Evolutionary conservation across 2,797 vertebrate species (phyloP).

Genomic region (Hirundo rustica): DNA sequence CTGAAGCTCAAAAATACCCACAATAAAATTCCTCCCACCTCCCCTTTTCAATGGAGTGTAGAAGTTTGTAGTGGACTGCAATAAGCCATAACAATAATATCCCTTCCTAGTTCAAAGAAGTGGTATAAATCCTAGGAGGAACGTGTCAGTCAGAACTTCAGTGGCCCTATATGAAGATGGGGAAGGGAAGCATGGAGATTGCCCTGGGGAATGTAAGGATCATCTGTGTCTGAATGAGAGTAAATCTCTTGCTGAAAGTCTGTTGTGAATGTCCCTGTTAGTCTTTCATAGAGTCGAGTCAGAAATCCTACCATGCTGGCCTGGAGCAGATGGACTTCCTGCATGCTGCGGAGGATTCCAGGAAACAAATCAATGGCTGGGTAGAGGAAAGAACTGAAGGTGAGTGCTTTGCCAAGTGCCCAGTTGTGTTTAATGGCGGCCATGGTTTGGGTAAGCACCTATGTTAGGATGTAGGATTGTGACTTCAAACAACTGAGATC

Average conservation of each 20-base stretch:
- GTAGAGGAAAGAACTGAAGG: slow-evolving; percentile 86
- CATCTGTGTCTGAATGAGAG: background rate
- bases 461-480: background rate
- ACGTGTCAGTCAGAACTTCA: background rate
- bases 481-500: background rate
- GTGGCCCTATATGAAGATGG: fast-evolving
- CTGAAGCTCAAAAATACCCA: background rate
- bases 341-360: slow-evolving; percentile 70
- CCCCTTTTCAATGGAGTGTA: background rate
- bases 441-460: background rate
- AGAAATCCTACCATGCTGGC: slow-evolving; percentile 78
- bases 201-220: background rate
- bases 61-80: background rate
- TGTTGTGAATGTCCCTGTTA: background rate
- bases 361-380: slow-evolving; percentile 87
- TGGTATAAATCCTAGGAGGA: background rate
- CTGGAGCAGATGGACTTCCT: slow-evolving; percentile 83
- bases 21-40: too few species aligned
- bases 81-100: background rate
- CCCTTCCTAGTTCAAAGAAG: background rate
- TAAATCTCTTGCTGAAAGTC: background rate
- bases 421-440: background rate
- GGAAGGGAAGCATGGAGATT: fast-evolving
- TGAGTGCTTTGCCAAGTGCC: slow-evolving; percentile 41
- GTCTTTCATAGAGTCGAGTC: slow-evolving; percentile 71